Evolutionary conservation across 23 tunicate genomes (phyloP).

Genomic region (Halocynthia roretzi): DNA sequence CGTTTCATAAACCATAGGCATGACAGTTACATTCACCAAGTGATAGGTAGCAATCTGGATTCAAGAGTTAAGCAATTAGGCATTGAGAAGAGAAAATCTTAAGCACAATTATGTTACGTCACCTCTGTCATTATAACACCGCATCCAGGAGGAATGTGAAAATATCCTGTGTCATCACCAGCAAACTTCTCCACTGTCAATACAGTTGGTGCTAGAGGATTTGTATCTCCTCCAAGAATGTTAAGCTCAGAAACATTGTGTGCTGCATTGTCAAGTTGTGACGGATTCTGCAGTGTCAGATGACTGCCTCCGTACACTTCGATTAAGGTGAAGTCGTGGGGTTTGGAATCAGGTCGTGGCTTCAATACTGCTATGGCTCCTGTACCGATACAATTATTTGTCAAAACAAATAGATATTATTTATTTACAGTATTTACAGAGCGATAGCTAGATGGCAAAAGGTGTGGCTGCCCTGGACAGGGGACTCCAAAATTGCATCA

Average conservation of each 20-base stretch:
- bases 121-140: too few species aligned
- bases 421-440: too few species aligned
- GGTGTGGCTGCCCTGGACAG: too few species aligned
- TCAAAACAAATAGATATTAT: too few species aligned
- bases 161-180: constrained; percentile 23
- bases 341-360: not conserved
- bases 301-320: constrained; percentile 24
- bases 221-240: too few species aligned
- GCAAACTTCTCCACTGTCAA: constrained; percentile 5
- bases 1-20: constrained; percentile 15
- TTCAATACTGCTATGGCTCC: constrained; percentile 15
- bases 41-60: too few species aligned
- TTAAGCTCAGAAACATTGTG: too few species aligned
- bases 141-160: constrained; percentile 16
- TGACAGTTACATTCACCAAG: constrained; percentile 18
- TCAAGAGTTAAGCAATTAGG: too few species aligned
- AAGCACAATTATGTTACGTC: too few species aligned
- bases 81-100: too few species aligned
- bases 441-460: too few species aligned
- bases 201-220: not conserved
- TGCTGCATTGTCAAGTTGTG: not conserved
- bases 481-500: too few species aligned
- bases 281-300: constrained; percentile 8
- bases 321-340: constrained; percentile 16
- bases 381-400: not conserved